Evolutionary conservation across 2,888 invertebrate species (phyloP).

Genomic region (Elmis aenea): DNA sequence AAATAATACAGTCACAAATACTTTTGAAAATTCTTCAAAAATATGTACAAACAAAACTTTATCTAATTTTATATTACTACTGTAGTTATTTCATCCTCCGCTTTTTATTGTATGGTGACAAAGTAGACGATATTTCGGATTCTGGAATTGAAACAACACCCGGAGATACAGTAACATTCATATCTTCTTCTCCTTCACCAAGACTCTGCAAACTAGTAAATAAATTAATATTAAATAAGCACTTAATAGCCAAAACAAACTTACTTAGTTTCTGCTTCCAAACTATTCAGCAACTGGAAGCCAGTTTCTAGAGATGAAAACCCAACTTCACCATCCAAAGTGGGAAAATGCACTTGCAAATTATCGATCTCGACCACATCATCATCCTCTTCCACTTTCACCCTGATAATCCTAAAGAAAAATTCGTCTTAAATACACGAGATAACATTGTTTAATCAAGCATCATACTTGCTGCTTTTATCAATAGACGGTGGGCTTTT

Average conservation of each 20-base stretch:
- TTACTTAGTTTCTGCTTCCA: conserved; percentile 38
- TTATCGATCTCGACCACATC: conserved; percentile 34
- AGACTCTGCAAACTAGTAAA: conserved; percentile 29
- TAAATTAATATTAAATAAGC: conserved; percentile 7
- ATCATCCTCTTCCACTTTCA: conserved; percentile 35
- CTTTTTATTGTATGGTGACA: conserved; percentile 30
- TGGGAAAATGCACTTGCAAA: conserved; percentile 36
- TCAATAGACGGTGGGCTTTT: conserved; percentile 30
- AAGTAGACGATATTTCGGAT: conserved; percentile 21
- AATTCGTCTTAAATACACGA: background rate
- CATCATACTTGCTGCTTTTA: conserved; percentile 32
- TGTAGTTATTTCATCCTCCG: background rate
- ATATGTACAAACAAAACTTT: too few species aligned
- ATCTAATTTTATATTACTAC: too few species aligned
- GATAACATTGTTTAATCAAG: background rate
- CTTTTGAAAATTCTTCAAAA: too few species aligned
- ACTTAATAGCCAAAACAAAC: conserved; percentile 1
- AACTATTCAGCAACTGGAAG: conserved; percentile 38
- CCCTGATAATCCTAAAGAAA: conserved; percentile 30
- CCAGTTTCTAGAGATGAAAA: conserved; percentile 37
- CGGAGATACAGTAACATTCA: conserved; percentile 25
- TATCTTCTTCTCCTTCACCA: conserved; percentile 28
- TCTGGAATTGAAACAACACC: conserved; percentile 25
- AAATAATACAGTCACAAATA: too few species aligned
- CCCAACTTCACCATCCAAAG: conserved; percentile 34